Base-by-base conservation (phyloP, 2,113 vertebrate species). In the Crotophaga sulcirostris region DNA sequence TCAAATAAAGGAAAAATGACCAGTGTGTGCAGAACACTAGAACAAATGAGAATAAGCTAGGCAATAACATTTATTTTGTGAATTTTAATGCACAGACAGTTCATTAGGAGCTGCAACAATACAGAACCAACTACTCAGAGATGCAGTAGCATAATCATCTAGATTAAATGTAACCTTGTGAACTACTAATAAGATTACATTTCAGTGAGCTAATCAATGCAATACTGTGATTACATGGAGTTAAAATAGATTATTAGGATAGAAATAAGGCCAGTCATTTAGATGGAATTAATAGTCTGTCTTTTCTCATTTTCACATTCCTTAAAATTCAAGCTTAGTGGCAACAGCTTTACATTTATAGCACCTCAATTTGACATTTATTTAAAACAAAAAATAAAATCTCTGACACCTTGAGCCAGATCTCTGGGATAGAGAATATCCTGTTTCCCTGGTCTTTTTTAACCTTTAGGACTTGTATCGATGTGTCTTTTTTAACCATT, bases 121-220 rank as follows among this genome's bases (percentile, higher is more conserved):
- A 77, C 26, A 40, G 26, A 87, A 72, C 24, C 62, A 91, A 23
- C 66, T 85, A 44, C n/a, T 82, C 40, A 40, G 77, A 76, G 62
- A 83, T 75, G 81, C 54, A 51, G 26, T 44, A 52, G 47, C 34
- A 56, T 68, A 79, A 87, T 95, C 90, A 91, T 52, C 56, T 87
- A 75, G 66, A 90, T 96, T 93, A 96, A 89, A 94, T 36, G 62
- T 20, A 76, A 83, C 92, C 62, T 87, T 78, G 49, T 87, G 84
- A 96, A 91, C 92, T n/a, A 36, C 67, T 95, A 91, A 91, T 87
- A 78, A 91, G 84, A 93, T 97, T 91, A 91, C 58, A 79, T 82
- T 85, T 52, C 82, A 82, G 56, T 85, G 81, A 93, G 90, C 58
- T 95, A 93, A 96, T 94, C 78, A 87, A 79, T 0, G 3, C 87